Evolutionary conservation across 2,113 vertebrate genomes (phyloP).

Genomic region (Saccopteryx leptura): DNA sequence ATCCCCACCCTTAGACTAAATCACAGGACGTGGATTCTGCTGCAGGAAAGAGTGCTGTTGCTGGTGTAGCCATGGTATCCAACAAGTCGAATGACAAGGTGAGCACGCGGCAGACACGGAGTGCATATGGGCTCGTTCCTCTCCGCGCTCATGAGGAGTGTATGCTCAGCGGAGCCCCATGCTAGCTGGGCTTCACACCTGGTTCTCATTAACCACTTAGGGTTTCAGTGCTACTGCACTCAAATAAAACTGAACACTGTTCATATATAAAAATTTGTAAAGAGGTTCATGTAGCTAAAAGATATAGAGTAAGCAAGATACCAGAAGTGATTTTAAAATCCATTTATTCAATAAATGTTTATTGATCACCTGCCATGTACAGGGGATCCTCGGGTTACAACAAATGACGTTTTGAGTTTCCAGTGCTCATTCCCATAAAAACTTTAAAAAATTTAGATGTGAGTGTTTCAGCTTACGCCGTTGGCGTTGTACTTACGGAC

Average conservation of each 20-base stretch:
- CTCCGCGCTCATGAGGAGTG: neutral
- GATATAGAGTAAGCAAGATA: neutral
- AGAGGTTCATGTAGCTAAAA: neutral
- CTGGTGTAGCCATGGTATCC: neutral
- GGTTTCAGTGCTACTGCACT: neutral
- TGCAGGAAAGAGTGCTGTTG: neutral
- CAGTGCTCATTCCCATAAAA: too few species aligned
- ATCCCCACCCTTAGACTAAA: slow-evolving; percentile 59
- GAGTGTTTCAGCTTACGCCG: too few species aligned
- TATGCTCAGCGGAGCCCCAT: accelerated
- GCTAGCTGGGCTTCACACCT: neutral
- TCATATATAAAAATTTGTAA: neutral
- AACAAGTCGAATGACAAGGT: slow-evolving; percentile 62
- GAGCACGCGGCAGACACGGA: neutral
- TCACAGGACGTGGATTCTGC: neutral
- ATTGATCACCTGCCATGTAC: neutral
- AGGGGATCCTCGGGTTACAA: too few species aligned
- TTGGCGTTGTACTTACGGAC: too few species aligned
- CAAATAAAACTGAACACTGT: neutral
- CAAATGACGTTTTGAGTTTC: too few species aligned
- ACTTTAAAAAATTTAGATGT: too few species aligned
- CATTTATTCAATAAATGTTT: neutral
- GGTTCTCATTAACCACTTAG: neutral
- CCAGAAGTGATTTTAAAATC: slow-evolving; percentile 31
- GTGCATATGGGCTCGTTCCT: neutral